Evolutionary conservation across 2,113 vertebrate species (phyloP), one percentile per base, ranked within the genome.

Genomic region (Uria lomvia): DNA sequence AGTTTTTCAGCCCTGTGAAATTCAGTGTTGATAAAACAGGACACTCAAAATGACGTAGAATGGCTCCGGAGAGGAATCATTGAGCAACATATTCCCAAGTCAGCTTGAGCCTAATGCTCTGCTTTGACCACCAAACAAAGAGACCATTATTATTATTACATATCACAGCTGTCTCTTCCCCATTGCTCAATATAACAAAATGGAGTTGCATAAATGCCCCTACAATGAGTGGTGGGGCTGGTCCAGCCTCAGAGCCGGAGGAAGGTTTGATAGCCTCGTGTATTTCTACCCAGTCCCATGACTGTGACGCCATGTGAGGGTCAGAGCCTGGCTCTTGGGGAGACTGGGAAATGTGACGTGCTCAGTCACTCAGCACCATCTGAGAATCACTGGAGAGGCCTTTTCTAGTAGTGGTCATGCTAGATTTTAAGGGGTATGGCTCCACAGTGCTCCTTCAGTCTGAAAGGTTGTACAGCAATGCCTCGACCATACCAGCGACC

Each of bases 91-190:
- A 43, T 62, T 93, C 81, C 67, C 82, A 92, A 81, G 74, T 95
- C 83, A 91, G 89, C 89, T 76, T 71, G 62, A 95, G 60, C 65
- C 66, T 91, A 89, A 90, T 47, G 76, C 88, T 92, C 76, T 93
- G 56, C 88, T 96, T 93, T 93, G 82, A 71, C 80, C 86, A 75
- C 80, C 49, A 68, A n/a, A 96, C 86, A 96, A 91, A 96, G 83
- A 59, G 24, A 84, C 56, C 30, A 78, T 89, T 91, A 89, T 74
- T 77, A 75, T 58, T 77, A 72, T 55, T 67, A 86, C 58, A 60
- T 56, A 91, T 72, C 66, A 86, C 91, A 91, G 58, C 80, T 84
- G 76, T 6, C 68, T 87, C 91, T 87, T 87, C 60, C 79, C 88
- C 92, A 63, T 63, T 78, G 86, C 83, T 87, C 80, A 62, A 6